Evolutionary conservation across 2,888 invertebrate genomes (phyloP).

Genomic region (Herminia tarsipennalis): DNA sequence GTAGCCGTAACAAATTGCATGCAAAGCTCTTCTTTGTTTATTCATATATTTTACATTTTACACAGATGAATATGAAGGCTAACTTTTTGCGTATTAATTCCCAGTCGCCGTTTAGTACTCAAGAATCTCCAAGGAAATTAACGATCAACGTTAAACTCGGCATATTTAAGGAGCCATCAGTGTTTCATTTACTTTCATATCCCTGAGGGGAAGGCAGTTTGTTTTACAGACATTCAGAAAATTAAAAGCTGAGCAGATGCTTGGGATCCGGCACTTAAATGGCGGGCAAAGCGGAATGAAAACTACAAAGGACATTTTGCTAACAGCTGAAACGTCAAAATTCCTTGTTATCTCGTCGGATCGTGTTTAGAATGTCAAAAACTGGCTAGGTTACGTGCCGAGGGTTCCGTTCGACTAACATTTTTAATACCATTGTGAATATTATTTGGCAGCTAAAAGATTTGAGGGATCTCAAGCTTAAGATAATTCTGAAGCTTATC

Average conservation of each 20-base stretch:
- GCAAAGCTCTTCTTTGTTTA: conserved; percentile 12
- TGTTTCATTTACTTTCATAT: conserved; percentile 59
- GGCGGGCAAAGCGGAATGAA: conserved; percentile 36
- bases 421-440: conserved; percentile 14
- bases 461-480: neutral
- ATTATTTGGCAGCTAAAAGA: conserved; percentile 10
- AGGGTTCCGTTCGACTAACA: conserved; percentile 6
- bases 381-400: conserved; percentile 18
- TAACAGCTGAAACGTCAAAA: conserved; percentile 49
- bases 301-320: conserved; percentile 46
- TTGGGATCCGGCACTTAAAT: conserved; percentile 37
- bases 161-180: conserved; percentile 60
- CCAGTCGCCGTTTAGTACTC: conserved; percentile 46
- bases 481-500: neutral
- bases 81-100: conserved; percentile 41
- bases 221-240: conserved; percentile 56
- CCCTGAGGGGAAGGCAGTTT: conserved; percentile 45
- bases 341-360: conserved; percentile 50
- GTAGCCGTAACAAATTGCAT: conserved; percentile 11
- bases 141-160: conserved; percentile 56
- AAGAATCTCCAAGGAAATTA: conserved; percentile 65
- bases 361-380: conserved; percentile 51
- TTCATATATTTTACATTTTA: too few relatives aligned
- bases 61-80: neutral
- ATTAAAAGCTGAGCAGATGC: conserved; percentile 55